phyloP scores from a whole-genome alignment of 1,140 invertebrate species.

The Leptestheria dahalacensis region DNA sequence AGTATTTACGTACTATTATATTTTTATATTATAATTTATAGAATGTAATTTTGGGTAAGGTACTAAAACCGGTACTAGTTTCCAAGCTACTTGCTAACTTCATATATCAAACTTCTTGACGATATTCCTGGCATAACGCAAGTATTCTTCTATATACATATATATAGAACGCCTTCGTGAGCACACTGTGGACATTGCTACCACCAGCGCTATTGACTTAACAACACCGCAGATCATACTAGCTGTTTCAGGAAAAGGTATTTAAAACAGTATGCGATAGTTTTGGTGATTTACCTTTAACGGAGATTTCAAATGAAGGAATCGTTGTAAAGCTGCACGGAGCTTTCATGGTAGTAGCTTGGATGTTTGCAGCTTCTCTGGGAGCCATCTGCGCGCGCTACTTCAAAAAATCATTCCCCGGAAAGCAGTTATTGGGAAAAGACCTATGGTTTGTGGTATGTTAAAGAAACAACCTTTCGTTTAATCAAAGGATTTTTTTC shows the following conservation, averaged over 20 bases:
- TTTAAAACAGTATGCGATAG: not conserved
- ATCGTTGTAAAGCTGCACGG: constrained; percentile 51
- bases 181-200: too few relatives aligned
- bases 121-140: too few relatives aligned
- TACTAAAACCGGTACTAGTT: too few relatives aligned
- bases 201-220: too few relatives aligned
- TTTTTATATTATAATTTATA: too few relatives aligned
- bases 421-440: constrained; percentile 60
- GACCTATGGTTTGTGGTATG: constrained; percentile 87
- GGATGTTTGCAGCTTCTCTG: constrained; percentile 76
- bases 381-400: constrained; percentile 81
- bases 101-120: too few relatives aligned
- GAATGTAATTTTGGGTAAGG: too few relatives aligned
- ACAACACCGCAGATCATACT: too few relatives aligned
- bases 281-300: not conserved
- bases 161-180: too few relatives aligned
- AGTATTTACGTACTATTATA: too few relatives aligned
- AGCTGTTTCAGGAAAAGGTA: not conserved
- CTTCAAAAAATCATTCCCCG: constrained; percentile 78
- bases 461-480: constrained; percentile 18
- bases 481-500: not conserved
- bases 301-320: not conserved
- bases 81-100: too few relatives aligned
- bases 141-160: too few relatives aligned
- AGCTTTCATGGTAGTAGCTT: constrained; percentile 75